phyloP scores from a whole-genome alignment of 1,140 invertebrate species.

The Whitmania pigra region DNA sequence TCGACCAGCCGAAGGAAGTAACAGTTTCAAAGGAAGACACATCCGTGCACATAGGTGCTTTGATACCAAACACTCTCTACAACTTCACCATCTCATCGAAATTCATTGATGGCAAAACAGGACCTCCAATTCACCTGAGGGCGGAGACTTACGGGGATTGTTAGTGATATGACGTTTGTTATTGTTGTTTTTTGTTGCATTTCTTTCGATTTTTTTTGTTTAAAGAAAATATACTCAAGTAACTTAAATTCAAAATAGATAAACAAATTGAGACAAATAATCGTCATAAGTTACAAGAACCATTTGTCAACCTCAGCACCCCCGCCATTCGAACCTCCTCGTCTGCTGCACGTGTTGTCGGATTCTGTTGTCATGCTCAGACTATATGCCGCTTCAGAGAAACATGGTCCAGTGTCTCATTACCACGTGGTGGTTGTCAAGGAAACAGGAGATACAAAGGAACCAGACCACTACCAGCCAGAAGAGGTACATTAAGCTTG shows the following conservation, averaged over 20 bases:
- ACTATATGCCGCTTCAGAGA: constrained; percentile 85
- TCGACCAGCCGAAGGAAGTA: constrained; percentile 4
- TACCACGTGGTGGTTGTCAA: constrained; percentile 93
- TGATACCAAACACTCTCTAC: constrained; percentile 34
- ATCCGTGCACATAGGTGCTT: constrained; percentile 27
- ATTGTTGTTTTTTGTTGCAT: too few species aligned
- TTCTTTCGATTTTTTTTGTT: too few species aligned
- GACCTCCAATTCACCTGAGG: constrained; percentile 3
- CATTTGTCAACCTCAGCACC: constrained; percentile 51
- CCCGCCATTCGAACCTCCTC: constrained; percentile 85
- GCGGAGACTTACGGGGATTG: constrained; percentile 14
- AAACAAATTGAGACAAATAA: too few species aligned
- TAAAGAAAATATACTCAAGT: too few species aligned
- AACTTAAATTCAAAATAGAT: too few species aligned
- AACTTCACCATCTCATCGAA: constrained; percentile 34
- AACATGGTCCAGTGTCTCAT: constrained; percentile 95
- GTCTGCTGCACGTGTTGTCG: constrained; percentile 75
- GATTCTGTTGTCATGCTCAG: constrained; percentile 81
- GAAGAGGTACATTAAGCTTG: neutral
- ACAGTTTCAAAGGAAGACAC: constrained; percentile 13
- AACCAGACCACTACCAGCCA: neutral
- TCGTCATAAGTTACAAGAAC: too few species aligned
- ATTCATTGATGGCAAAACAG: constrained; percentile 25
- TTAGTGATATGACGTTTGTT: neutral
- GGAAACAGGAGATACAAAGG: neutral